Evolutionary conservation across 2,888 invertebrate genomes (phyloP).

Genomic region (Epirrhoe tristata): DNA sequence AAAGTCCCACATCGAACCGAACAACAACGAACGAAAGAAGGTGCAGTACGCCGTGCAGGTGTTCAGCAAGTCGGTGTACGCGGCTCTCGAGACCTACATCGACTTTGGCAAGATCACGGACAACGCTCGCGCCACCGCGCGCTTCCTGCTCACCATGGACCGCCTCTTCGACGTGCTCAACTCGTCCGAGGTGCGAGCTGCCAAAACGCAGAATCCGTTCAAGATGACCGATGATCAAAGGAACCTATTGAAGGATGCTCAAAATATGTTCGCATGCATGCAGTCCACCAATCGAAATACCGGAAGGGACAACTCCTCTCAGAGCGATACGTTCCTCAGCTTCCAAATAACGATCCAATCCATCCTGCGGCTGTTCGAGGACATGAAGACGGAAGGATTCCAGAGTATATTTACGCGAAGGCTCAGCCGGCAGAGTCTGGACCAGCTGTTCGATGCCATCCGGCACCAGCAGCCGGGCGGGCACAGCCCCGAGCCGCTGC

Average conservation of each 20-base stretch:
- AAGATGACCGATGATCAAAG: constrained; percentile 44
- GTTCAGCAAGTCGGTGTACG: constrained; percentile 45
- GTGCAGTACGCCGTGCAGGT: constrained; percentile 42
- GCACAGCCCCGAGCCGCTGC: constrained; percentile 29
- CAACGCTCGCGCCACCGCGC: constrained; percentile 40
- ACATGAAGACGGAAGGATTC: constrained; percentile 40
- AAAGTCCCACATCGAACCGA: constrained; percentile 43
- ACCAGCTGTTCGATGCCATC: constrained; percentile 33
- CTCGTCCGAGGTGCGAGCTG: constrained; percentile 27
- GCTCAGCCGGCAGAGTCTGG: constrained; percentile 29
- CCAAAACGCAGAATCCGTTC: constrained; percentile 40
- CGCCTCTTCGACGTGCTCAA: constrained; percentile 47
- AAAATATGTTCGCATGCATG: constrained; percentile 47
- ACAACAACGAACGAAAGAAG: constrained; percentile 44
- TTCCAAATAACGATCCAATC: constrained; percentile 50
- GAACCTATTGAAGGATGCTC: constrained; percentile 42
- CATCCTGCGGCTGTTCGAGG: constrained; percentile 45
- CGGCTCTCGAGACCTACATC: constrained; percentile 42
- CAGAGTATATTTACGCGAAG: constrained; percentile 31
- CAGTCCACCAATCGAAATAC: constrained; percentile 45
- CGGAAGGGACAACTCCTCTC: constrained; percentile 44
- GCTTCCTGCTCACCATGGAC: constrained; percentile 44
- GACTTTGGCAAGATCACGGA: constrained; percentile 40
- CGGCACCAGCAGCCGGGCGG: constrained; percentile 33
- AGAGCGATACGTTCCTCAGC: constrained; percentile 46